Conservation (phyloP, 1,140 invertebrate species). For the Neotoxoptera formosana region DNA sequence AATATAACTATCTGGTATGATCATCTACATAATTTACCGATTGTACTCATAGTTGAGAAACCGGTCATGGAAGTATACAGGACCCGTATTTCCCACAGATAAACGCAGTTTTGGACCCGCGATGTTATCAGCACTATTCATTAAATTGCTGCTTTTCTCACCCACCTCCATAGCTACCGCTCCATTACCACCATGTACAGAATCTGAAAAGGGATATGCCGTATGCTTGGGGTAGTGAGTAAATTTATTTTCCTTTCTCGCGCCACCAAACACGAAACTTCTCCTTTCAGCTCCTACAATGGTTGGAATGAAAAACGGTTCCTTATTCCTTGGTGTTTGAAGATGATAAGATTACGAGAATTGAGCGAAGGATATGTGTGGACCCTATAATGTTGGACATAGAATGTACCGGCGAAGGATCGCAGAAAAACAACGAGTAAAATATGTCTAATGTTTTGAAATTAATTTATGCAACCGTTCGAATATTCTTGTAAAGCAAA, state of each 20-base stretch:
- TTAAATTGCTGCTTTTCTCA: slow-evolving; percentile 13
- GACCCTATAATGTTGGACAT: not conserved
- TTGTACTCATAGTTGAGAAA: not conserved
- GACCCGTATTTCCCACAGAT: slow-evolving; percentile 8
- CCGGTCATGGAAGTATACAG: not conserved
- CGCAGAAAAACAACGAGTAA: not conserved
- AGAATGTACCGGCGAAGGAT: not conserved
- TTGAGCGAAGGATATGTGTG: not conserved
- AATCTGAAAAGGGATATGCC: not conserved
- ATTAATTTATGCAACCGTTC: slow-evolving; percentile 20
- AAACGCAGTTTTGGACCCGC: slow-evolving; percentile 10
- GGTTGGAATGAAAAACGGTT: not conserved
- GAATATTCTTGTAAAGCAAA: not conserved
- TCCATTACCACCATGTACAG: not conserved
- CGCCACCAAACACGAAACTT: slow-evolving; percentile 18
- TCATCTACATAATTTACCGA: not conserved
- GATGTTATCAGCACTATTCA: slow-evolving; percentile 14
- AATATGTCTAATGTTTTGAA: slow-evolving; percentile 16
- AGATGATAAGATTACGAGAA: not conserved
- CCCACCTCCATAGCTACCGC: not conserved
- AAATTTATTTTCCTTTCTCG: slow-evolving; percentile 28
- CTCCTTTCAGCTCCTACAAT: slow-evolving; percentile 7
- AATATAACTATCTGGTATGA: not conserved
- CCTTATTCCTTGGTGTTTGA: not conserved
- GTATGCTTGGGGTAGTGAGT: not conserved